These are phyloP conservation scores for Tenualosa thibaudeaui DNA, from an alignment of 2,797 vertebrate species.

Conservation along the genomic window DNA sequence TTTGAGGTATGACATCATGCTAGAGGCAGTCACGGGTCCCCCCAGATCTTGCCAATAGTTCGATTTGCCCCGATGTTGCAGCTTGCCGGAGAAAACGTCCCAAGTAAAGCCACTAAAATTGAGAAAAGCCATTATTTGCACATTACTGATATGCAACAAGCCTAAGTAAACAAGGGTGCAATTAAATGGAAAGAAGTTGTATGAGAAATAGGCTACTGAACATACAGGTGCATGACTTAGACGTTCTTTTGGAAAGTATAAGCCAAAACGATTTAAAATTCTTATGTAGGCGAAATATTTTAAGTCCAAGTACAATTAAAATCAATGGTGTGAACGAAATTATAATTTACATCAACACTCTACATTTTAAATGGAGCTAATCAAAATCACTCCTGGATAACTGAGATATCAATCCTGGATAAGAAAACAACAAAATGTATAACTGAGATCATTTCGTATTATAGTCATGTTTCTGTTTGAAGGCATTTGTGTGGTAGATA, in stretches of 20 bases:
- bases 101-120: conserved; percentile 61
- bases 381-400: not conserved
- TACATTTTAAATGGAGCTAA: not conserved
- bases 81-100: conserved; percentile 71
- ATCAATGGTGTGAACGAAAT: not conserved
- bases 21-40: conserved; percentile 85
- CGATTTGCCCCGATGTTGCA: conserved; percentile 79
- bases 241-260: not conserved
- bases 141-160: not conserved
- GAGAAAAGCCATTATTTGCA: conserved; percentile 8
- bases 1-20: conserved; percentile 99
- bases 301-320: not conserved
- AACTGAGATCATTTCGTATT: not conserved
- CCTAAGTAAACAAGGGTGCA: not conserved
- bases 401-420: too few species aligned
- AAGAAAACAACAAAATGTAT: not conserved
- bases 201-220: not conserved
- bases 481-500: not conserved
- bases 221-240: not conserved
- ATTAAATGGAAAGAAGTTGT: not conserved
- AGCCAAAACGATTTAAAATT: not conserved
- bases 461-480: not conserved
- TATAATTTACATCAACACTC: not conserved
- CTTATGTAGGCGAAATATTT: not conserved
- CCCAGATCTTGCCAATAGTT: conserved; percentile 80